Conservation (phyloP, 2,888 invertebrate species). For the Camptogramma bilineatum region DNA sequence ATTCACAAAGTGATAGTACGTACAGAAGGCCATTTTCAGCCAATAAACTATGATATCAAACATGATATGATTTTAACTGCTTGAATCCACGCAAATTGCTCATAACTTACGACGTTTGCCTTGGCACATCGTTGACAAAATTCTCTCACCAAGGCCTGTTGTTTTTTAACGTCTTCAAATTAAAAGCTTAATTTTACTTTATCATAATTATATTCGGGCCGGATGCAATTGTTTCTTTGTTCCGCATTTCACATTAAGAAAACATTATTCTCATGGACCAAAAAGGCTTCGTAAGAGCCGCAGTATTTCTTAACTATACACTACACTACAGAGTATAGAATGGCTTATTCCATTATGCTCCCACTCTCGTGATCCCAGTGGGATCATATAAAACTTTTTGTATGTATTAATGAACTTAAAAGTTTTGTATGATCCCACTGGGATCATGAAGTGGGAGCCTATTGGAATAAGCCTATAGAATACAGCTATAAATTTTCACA, state of each 20-base stretch:
- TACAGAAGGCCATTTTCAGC: constrained; percentile 36
- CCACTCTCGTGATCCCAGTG: too few relatives aligned
- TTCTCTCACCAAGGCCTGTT: constrained; percentile 3
- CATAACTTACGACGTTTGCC: constrained; percentile 1
- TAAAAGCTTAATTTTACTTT: neutral
- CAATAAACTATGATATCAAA: constrained; percentile 32
- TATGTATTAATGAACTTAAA: too few relatives aligned
- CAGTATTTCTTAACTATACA: too few relatives aligned
- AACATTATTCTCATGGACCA: neutral
- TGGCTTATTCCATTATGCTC: too few relatives aligned
- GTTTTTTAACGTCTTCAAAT: neutral
- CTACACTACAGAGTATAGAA: too few relatives aligned
- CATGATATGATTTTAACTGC: constrained; percentile 37
- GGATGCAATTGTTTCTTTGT: neutral
- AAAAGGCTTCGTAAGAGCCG: neutral
- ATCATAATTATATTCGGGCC: neutral
- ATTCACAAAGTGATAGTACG: constrained; percentile 28
- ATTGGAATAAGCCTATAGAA: too few relatives aligned
- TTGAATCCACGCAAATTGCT: constrained; percentile 34
- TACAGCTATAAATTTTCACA: too few relatives aligned
- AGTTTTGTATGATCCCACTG: too few relatives aligned
- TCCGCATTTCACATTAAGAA: neutral
- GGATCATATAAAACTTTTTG: too few relatives aligned
- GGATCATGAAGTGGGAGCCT: too few relatives aligned
- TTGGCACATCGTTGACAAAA: constrained; percentile 10